phyloP scores from a whole-genome alignment of 2,113 vertebrate genomes.

The Capreolus pygargus region DNA sequence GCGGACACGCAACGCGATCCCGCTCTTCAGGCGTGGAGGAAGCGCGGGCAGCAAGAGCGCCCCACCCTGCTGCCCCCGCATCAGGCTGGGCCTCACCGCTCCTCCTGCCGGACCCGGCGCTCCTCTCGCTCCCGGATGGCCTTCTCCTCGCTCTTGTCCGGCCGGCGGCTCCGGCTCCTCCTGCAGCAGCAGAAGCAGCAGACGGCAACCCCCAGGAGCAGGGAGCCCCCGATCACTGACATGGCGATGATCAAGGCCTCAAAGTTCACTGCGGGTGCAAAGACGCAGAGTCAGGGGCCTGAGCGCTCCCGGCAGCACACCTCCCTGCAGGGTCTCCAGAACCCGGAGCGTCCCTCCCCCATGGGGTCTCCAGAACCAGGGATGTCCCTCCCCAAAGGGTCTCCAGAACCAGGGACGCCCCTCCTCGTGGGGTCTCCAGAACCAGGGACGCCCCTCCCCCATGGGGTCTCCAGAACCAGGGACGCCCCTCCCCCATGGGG shows the following conservation, averaged over 20 bases:
- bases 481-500: too few relatives aligned
- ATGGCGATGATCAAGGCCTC: constrained; percentile 92
- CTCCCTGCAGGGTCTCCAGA: background rate
- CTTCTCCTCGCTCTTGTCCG: constrained; percentile 82
- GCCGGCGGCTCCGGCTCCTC: constrained; percentile 84
- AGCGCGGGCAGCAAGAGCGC: background rate
- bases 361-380: too few relatives aligned
- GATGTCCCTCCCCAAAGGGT: too few relatives aligned
- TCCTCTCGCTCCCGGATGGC: constrained; percentile 84
- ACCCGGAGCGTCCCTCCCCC: rapidly evolving
- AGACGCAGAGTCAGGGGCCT: background rate
- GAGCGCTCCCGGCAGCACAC: rapidly evolving
- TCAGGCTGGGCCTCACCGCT: constrained; percentile 83
- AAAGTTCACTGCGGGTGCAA: constrained; percentile 89
- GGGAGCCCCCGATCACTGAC: constrained; percentile 85
- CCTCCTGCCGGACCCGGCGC: constrained; percentile 87
- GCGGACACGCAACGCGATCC: rapidly evolving
- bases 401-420: too few relatives aligned
- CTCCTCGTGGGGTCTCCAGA: too few relatives aligned
- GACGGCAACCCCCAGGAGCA: constrained; percentile 86
- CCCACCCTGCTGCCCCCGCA: background rate
- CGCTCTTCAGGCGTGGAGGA: background rate
- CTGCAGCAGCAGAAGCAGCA: constrained; percentile 89
- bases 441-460: too few relatives aligned
- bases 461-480: too few relatives aligned